Conservation (phyloP, 2,888 invertebrate species). For the Cryptus viduatorius region DNA sequence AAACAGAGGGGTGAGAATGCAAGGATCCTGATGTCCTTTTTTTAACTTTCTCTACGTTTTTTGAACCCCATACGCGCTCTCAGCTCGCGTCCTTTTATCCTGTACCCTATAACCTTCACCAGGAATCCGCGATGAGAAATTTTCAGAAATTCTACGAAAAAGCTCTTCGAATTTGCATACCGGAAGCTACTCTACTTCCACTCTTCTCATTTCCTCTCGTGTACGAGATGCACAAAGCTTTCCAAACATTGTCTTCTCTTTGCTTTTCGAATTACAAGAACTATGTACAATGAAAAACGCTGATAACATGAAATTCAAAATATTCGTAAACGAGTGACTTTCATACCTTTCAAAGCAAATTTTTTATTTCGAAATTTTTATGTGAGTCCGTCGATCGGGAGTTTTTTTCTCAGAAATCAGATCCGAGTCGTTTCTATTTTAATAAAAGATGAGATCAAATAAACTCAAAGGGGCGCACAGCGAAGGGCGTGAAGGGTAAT, state of each 20-base stretch:
- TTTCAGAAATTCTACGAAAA: not conserved
- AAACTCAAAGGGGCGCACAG: too few species aligned
- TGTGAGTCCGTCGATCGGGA: not conserved
- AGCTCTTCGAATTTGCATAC: not conserved
- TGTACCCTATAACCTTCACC: not conserved
- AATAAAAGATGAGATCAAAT: too few species aligned
- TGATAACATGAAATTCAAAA: too few species aligned
- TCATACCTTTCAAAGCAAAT: not conserved
- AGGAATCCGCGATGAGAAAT: not conserved
- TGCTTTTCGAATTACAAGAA: not conserved
- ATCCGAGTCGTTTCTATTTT: too few species aligned
- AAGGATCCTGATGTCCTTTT: slow-evolving; percentile 4
- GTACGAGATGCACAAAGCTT: not conserved
- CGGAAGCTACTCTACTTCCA: not conserved
- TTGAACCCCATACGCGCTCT: not conserved
- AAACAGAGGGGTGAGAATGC: not conserved
- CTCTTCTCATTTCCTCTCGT: not conserved
- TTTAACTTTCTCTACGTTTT: not conserved
- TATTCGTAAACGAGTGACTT: not conserved
- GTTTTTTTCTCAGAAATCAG: not conserved
- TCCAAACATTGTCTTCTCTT: not conserved
- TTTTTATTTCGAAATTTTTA: not conserved
- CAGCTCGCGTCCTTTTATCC: not conserved
- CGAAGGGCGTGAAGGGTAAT: too few species aligned
- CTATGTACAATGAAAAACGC: too few species aligned